Evolutionary conservation across 2,797 vertebrate species (phyloP), one percentile per base, ranked within the genome.

Genomic region (Pangasius krempfi): DNA sequence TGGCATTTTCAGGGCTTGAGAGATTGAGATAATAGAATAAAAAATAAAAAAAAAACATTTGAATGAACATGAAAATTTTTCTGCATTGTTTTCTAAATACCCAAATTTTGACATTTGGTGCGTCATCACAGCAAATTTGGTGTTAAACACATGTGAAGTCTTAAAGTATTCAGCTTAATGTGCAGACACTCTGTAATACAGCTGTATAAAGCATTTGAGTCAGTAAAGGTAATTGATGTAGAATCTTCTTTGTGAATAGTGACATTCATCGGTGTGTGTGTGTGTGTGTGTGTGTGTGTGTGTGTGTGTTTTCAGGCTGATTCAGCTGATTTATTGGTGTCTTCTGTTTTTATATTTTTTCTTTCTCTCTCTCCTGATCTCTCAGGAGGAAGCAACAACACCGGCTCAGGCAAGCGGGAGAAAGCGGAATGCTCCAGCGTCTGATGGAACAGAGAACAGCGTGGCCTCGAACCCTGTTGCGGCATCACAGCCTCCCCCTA

Each of bases 391-490:
- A 83, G 96, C 96, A 90, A 97, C 97, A 90, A 95, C 95, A 90
- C 89, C 54, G 3, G 95, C 95, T 90, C 97, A 95, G 89, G 92
- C 93, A 90, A 97, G 97, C 83, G 94, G 94, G 87, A 95, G 95
- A 88, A 96, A 96, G 84, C 96, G 97, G 89, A 93, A 95, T 72
- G 72, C 94, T 33, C 60, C 95, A 22, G 95, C 80, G 22, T 89
- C 96, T 27, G 94, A 96, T 64, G 96, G 97, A 88, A 91, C 96
- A 0, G 97, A 97, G 90, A 97, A 97, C 93, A 98, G 97, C 54
- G 94, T 95, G 58, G 95, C 96, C 91, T 1, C 96, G 0, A 97
- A 97, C 86, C 95, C 97, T 20, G 97, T 93, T 92, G 97, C 95
- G 12, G 97, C 96, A 58, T 94, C 95, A 27, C 94, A 95, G 0